phyloP scores from a whole-genome alignment of 2,113 vertebrate genomes.

The Polyodon spathula region DNA sequence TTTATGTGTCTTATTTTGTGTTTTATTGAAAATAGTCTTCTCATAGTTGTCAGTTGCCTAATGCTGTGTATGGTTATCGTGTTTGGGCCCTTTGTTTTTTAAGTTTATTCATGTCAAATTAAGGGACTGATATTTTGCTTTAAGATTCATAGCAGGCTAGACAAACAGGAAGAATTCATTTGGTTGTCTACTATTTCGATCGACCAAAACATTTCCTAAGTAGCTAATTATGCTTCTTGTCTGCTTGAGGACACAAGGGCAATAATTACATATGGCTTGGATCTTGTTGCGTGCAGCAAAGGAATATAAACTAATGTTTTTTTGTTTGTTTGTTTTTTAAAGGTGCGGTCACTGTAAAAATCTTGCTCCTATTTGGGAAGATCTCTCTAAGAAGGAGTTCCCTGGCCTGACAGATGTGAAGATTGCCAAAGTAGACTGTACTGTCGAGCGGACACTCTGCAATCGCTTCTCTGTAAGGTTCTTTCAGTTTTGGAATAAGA shows the following conservation, averaged over 20 bases:
- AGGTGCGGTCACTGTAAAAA: slow-evolving; percentile 98
- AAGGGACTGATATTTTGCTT: no score
- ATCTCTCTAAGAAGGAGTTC: slow-evolving; percentile 84
- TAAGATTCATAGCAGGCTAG: not conserved
- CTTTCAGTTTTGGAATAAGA: no score
- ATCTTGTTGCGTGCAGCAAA: not conserved
- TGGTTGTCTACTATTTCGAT: slow-evolving; percentile 6
- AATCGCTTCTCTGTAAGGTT: slow-evolving; percentile 78
- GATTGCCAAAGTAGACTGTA: slow-evolving; percentile 92
- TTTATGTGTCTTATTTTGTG: no score
- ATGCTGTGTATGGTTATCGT: no score
- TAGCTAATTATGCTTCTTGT: not conserved
- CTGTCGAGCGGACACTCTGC: slow-evolving; percentile 73
- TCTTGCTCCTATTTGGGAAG: slow-evolving; percentile 86
- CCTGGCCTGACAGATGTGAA: slow-evolving; percentile 78
- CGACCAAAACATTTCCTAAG: slow-evolving; percentile 11
- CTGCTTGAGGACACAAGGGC: not conserved
- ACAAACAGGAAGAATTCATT: slow-evolving; percentile 2
- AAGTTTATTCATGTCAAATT: no score
- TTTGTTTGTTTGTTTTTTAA: slow-evolving; percentile 20
- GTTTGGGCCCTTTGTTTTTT: no score
- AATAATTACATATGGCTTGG: not conserved
- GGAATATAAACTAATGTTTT: no score
- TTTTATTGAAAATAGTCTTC: no score
- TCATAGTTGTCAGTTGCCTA: no score